These are phyloP conservation scores for Aspidiotus destructor DNA, from an alignment of 2,888 invertebrate species.

Conservation along the genomic window DNA sequence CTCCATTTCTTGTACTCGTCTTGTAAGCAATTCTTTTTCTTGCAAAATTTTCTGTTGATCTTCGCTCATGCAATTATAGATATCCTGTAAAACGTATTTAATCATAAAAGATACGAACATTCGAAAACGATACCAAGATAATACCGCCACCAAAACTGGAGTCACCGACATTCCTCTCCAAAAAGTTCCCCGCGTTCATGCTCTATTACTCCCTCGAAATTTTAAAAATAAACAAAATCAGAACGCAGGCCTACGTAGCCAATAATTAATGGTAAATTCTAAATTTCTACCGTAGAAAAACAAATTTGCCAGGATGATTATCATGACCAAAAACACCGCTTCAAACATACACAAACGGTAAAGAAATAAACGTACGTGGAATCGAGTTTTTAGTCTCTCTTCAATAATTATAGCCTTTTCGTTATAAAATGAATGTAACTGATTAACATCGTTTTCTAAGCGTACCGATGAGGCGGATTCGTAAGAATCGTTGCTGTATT, in stretches of 20 bases:
- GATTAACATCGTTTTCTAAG: slow-evolving; percentile 30
- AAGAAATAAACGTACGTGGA: slow-evolving; percentile 20
- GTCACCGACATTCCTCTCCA: not conserved
- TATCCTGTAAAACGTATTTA: slow-evolving; percentile 13
- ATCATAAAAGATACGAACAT: not conserved
- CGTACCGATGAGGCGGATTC: slow-evolving; percentile 30
- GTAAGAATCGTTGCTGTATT: slow-evolving; percentile 26
- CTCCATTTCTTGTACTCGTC: slow-evolving; percentile 16
- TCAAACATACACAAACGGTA: not conserved
- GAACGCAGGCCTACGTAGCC: not conserved
- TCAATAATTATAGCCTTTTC: slow-evolving; percentile 32
- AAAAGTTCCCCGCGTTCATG: too few relatives aligned
- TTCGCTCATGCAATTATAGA: slow-evolving; percentile 26
- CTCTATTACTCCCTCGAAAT: too few relatives aligned
- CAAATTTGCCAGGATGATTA: slow-evolving; percentile 1
- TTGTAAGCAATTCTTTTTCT: slow-evolving; percentile 20
- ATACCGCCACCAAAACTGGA: not conserved
- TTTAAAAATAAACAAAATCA: too few relatives aligned
- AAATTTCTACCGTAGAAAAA: not conserved
- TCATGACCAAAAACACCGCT: not conserved
- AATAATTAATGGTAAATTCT: not conserved
- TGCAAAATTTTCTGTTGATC: slow-evolving; percentile 20
- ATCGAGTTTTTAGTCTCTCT: slow-evolving; percentile 25
- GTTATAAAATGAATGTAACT: slow-evolving; percentile 32
- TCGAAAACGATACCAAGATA: too few relatives aligned